These are phyloP conservation scores for Pseudolycoriella hygida DNA, from an alignment of 2,888 invertebrate genomes.

Conservation along the genomic window DNA sequence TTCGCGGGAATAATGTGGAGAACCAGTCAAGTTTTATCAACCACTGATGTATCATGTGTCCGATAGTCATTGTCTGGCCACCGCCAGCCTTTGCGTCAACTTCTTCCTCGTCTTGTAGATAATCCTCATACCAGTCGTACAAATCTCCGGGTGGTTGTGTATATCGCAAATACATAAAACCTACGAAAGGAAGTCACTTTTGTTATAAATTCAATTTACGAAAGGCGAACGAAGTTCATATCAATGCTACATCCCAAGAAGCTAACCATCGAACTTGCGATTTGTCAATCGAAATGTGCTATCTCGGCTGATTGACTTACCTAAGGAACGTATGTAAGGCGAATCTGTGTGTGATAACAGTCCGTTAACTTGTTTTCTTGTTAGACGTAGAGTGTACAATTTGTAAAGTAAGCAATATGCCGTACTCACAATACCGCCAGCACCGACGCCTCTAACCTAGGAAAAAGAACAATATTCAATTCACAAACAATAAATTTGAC, in stretches of 20 bases:
- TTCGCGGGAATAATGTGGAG: constrained; percentile 92
- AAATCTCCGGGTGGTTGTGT: constrained; percentile 91
- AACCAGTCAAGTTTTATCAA: constrained; percentile 97
- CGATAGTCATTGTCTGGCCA: constrained; percentile 81
- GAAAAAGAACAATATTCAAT: constrained; percentile 9
- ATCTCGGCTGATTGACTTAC: constrained; percentile 27
- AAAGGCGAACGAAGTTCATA: too few relatives aligned
- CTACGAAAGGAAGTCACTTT: constrained; percentile 19
- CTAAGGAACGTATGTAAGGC: constrained; percentile 91
- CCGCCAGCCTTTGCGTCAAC: constrained; percentile 97
- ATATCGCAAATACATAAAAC: constrained; percentile 70
- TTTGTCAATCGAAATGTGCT: background rate
- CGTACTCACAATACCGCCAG: constrained; percentile 98
- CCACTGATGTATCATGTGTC: constrained; percentile 82
- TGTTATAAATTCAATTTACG: background rate
- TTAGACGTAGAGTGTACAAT: constrained; percentile 85
- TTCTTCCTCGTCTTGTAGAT: constrained; percentile 92
- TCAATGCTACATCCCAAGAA: too few relatives aligned
- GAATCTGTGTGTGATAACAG: constrained; percentile 91
- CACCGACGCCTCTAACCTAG: constrained; percentile 93
- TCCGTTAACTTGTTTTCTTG: constrained; percentile 94
- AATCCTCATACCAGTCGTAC: constrained; percentile 94
- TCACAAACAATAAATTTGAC: background rate
- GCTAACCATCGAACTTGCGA: background rate
- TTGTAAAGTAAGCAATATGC: constrained; percentile 98